These are phyloP conservation scores for Phrynosoma platyrhinos DNA, from an alignment of 2,113 vertebrate genomes.

Conservation along the genomic window DNA sequence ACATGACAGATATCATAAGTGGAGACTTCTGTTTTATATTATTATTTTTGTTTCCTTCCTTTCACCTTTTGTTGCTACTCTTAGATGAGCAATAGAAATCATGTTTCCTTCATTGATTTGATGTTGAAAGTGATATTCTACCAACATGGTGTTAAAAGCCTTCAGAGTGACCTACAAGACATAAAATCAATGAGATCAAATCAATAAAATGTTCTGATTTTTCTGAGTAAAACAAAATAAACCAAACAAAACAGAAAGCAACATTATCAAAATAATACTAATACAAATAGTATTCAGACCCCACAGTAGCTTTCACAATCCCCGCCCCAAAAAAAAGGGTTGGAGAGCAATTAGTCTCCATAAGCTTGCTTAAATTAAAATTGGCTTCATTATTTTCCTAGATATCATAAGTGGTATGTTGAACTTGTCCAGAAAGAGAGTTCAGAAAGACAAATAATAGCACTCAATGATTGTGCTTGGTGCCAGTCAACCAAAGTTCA, in stretches of 20 bases:
- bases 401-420: neutral
- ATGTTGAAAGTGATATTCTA: neutral
- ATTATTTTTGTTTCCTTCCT: neutral
- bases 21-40: neutral
- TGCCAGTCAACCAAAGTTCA: neutral
- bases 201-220: neutral
- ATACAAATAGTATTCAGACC: neutral
- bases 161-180: neutral
- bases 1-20: neutral
- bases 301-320: neutral
- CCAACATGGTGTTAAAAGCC: neutral
- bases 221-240: no score
- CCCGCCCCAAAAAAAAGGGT: neutral
- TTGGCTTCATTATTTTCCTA: neutral
- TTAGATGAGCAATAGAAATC: neutral
- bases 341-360: neutral
- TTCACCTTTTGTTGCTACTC: neutral
- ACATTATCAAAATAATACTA: neutral
- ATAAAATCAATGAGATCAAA: slow-evolving; percentile 10
- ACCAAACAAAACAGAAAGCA: neutral
- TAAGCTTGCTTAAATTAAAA: neutral
- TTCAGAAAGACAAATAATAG: neutral
- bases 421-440: neutral
- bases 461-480: no score
- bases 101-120: neutral